phyloP scores from a whole-genome alignment of 2,888 invertebrate species.

The Leucophenga montana region DNA sequence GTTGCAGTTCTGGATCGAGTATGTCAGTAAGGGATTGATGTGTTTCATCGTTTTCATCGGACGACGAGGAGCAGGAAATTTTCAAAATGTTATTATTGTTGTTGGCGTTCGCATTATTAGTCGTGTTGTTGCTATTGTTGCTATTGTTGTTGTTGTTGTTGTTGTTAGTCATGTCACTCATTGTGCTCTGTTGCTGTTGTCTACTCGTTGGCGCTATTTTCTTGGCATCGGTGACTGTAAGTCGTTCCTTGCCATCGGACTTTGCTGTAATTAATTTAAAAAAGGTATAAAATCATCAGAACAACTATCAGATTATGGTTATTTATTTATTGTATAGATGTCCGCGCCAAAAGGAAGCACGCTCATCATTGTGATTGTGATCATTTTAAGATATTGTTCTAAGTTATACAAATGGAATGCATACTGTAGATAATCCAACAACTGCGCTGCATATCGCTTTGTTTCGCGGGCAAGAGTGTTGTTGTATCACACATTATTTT shows the following conservation, averaged over 20 bases:
- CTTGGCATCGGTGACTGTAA: constrained; percentile 71
- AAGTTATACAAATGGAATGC: constrained; percentile 37
- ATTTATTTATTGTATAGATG: not conserved
- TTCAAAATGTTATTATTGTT: constrained; percentile 33
- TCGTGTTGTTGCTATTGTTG: constrained; percentile 47
- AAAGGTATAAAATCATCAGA: too few relatives aligned
- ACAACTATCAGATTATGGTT: too few relatives aligned
- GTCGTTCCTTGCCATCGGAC: constrained; percentile 71
- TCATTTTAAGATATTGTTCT: too few relatives aligned
- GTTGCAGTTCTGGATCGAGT: constrained; percentile 86
- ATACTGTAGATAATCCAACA: constrained; percentile 85
- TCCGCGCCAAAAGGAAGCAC: too few relatives aligned
- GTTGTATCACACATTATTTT: constrained; percentile 77
- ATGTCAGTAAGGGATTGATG: constrained; percentile 77
- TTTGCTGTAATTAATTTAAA: constrained; percentile 61
- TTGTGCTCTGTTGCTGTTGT: constrained; percentile 36
- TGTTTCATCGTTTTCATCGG: constrained; percentile 48
- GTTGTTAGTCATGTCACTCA: constrained; percentile 19
- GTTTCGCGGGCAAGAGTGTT: constrained; percentile 78
- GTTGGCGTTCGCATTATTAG: constrained; percentile 40
- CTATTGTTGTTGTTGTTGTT: constrained; percentile 45
- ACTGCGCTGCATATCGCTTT: constrained; percentile 81
- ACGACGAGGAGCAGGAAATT: not conserved
- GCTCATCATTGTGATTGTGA: too few relatives aligned
- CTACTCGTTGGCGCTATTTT: constrained; percentile 54